phyloP scores from a whole-genome alignment of 2,797 vertebrate species.

The Urophycis tenuis region DNA sequence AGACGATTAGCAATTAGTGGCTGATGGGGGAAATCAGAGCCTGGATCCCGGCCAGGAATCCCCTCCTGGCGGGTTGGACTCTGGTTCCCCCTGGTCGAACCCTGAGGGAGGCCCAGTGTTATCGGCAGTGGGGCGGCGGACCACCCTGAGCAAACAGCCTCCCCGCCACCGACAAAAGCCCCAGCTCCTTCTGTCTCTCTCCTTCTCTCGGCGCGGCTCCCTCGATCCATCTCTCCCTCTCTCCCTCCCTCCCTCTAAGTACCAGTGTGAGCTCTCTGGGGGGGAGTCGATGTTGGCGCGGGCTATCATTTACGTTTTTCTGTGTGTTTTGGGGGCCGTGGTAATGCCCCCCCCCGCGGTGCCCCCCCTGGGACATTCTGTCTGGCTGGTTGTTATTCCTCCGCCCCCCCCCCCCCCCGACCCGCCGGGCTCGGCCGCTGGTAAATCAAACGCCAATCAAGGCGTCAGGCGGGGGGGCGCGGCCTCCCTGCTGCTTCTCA shows the following conservation, averaged over 20 bases:
- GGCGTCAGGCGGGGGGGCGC: constrained; percentile 9
- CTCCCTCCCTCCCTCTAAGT: too few relatives aligned
- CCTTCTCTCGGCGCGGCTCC: too few relatives aligned
- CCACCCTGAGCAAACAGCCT: not conserved
- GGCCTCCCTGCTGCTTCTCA: constrained; percentile 9
- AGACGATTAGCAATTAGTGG: not conserved
- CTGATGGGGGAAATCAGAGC: not conserved
- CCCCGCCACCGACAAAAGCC: too few relatives aligned
- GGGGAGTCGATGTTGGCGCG: not conserved
- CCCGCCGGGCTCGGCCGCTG: not conserved
- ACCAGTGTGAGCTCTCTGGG: too few relatives aligned
- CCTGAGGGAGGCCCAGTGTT: too few relatives aligned
- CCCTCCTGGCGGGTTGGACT: too few relatives aligned
- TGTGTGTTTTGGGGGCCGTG: constrained; percentile 8
- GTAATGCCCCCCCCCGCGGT: constrained; percentile 14
- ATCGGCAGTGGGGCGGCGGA: too few relatives aligned
- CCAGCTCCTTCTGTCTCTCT: too few relatives aligned
- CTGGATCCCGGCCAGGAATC: not conserved
- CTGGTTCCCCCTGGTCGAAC: too few relatives aligned
- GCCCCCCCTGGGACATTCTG: constrained; percentile 23
- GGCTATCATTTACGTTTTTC: constrained; percentile 16
- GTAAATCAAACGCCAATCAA: constrained; percentile 40
- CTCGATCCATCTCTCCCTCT: too few relatives aligned
- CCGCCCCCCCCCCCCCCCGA: constrained; percentile 10
- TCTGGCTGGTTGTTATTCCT: constrained; percentile 24